Conservation (phyloP, 1,140 invertebrate species). For the Diploscapter pachys region DNA sequence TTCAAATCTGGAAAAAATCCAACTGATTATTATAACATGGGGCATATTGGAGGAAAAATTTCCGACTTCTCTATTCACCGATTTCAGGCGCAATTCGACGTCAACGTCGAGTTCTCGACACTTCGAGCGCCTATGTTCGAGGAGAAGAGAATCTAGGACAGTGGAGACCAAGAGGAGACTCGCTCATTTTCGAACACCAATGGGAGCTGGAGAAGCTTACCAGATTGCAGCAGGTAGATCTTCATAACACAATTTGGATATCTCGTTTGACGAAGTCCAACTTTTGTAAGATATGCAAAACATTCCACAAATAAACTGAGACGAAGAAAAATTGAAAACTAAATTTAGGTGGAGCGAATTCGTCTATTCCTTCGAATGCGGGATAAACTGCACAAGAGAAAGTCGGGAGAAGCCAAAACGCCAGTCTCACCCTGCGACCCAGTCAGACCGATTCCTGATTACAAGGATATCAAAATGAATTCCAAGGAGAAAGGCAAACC, state of each 20-base stretch:
- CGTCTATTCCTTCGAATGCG: constrained; percentile 54
- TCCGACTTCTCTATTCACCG: no score
- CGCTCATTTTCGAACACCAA: constrained; percentile 95
- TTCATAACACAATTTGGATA: no score
- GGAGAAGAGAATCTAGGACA: constrained; percentile 93
- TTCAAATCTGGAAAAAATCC: neutral
- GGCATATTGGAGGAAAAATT: no score
- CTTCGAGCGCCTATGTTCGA: constrained; percentile 93
- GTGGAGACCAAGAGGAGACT: constrained; percentile 93
- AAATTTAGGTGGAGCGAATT: constrained; percentile 48
- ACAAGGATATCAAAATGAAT: constrained; percentile 33
- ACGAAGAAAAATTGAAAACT: constrained; percentile 9
- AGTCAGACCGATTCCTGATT: constrained; percentile 49
- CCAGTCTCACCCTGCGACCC: constrained; percentile 50
- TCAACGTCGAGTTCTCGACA: constrained; percentile 89
- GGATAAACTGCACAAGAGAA: constrained; percentile 41
- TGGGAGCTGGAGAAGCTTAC: constrained; percentile 98
- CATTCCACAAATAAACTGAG: neutral
- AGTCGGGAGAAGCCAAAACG: constrained; percentile 42
- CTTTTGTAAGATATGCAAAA: no score
- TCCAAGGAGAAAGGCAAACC: constrained; percentile 41
- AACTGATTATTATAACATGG: neutral
- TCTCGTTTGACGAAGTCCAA: no score
- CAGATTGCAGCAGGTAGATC: constrained; percentile 70
- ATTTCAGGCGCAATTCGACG: constrained; percentile 81